A percentile compares a stretch with the other conserved stretches of the same genome.
Conservation (phyloP, 1,140 invertebrate species). For the Drosophila insularis region DNA sequence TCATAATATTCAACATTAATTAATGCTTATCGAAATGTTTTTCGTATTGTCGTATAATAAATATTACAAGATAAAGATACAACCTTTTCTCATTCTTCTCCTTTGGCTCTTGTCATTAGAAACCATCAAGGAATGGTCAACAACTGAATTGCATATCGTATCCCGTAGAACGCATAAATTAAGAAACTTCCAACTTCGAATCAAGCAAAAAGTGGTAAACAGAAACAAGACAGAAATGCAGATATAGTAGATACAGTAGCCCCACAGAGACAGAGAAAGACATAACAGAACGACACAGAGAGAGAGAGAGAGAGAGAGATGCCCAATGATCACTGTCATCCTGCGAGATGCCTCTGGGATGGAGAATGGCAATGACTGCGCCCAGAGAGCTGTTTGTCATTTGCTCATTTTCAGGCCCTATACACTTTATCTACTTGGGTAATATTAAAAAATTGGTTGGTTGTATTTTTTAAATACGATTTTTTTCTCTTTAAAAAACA, state of each 20-base stretch:
- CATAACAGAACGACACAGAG: not conserved
- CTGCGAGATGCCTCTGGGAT: slow-evolving; percentile 2
- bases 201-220: slow-evolving; percentile 1
- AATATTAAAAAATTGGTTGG: not conserved
- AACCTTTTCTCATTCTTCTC: not conserved
- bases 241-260: not conserved
- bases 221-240: slow-evolving; percentile 4
- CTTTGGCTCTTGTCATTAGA: not conserved
- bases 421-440: not conserved
- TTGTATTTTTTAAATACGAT: too few species aligned
- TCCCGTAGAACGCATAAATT: slow-evolving; percentile 5
- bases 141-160: slow-evolving; percentile 8
- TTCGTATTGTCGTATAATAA: slow-evolving; percentile 4
- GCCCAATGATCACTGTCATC: slow-evolving; percentile 3
- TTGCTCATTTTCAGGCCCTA: not conserved
- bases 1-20: slow-evolving; percentile 7
- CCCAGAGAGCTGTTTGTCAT: slow-evolving; percentile 8
- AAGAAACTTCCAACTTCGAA: not conserved
- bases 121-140: slow-evolving; percentile 1
- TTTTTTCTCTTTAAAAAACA: too few species aligned
- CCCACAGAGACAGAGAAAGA: not conserved
- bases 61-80: slow-evolving; percentile 10
- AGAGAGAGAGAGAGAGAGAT: not conserved
- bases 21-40: slow-evolving; percentile 7
- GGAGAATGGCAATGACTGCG: slow-evolving; percentile 1